Percentiles rank a stretch among this genome's conserved stretches.
These are phyloP conservation scores for Sebastes hubbsi DNA, from an alignment of 2,797 vertebrate genomes.

Conservation along the genomic window DNA sequence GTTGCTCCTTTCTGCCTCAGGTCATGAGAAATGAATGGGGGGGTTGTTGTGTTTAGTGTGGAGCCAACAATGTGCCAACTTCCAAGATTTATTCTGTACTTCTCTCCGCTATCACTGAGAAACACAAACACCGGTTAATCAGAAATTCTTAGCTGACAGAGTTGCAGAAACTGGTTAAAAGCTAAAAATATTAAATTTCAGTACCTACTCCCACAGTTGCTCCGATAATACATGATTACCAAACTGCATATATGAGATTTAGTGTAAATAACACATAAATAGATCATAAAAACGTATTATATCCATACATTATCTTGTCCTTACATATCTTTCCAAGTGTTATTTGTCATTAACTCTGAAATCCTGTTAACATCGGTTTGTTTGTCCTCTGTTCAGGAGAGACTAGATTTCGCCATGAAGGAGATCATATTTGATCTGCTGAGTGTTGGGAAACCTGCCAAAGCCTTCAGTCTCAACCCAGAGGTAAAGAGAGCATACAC, in stretches of 20 bases:
- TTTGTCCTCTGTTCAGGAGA: conserved; percentile 77
- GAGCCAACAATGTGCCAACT: not conserved
- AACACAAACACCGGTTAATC: not conserved
- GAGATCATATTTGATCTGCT: conserved; percentile 89
- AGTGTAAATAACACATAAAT: not conserved
- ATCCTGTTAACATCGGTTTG: conserved; percentile 23
- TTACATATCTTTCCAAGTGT: not conserved
- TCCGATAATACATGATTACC: not conserved
- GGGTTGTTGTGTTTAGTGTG: not conserved
- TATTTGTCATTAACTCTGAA: not conserved
- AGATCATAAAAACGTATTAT: not conserved
- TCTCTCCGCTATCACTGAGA: not conserved
- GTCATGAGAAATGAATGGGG: not conserved
- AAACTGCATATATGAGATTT: not conserved
- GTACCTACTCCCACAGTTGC: not conserved
- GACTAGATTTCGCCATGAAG: conserved; percentile 88
- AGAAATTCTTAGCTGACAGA: not conserved
- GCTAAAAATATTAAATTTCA: not conserved
- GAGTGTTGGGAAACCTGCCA: conserved; percentile 85
- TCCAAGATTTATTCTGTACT: not conserved
- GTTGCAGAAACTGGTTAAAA: conserved; percentile 4
- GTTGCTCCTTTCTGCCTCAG: not conserved
- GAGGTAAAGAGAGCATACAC: conserved; percentile 76
- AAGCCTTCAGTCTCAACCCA: conserved; percentile 88
- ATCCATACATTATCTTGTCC: not conserved